Evolutionary conservation across 2,797 vertebrate genomes (phyloP).

Genomic region (Pelodytes ibericus): DNA sequence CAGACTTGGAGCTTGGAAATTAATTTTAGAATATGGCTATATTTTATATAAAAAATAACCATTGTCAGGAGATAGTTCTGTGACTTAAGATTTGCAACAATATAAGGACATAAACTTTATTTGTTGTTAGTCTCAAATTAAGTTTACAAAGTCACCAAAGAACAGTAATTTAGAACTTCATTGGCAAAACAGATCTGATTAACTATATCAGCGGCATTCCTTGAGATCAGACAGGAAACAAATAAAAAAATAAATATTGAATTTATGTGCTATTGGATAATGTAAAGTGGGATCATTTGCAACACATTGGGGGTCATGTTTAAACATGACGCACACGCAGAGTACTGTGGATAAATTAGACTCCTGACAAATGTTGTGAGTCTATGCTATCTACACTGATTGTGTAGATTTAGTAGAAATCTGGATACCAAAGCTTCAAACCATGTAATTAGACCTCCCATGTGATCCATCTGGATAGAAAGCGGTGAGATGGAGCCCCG

Average conservation of each 20-base stretch:
- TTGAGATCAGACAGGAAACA: background rate
- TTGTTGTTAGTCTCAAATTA: background rate
- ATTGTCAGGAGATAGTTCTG: background rate
- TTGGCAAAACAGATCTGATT: background rate
- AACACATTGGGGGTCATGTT: too few relatives aligned
- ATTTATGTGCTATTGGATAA: background rate
- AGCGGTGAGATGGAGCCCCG: too few relatives aligned
- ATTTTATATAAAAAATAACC: background rate
- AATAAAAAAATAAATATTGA: background rate
- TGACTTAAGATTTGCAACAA: background rate
- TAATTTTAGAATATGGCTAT: too few relatives aligned
- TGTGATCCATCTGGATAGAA: too few relatives aligned
- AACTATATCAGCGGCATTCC: background rate
- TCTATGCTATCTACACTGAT: too few relatives aligned
- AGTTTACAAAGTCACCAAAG: slow-evolving; percentile 2
- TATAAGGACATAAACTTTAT: background rate
- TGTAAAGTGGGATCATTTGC: background rate
- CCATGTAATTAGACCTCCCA: too few relatives aligned
- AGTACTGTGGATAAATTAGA: too few relatives aligned
- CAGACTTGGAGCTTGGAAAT: too few relatives aligned
- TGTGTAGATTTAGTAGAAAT: too few relatives aligned
- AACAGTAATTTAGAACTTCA: background rate
- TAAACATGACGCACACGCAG: too few relatives aligned
- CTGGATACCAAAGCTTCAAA: too few relatives aligned
- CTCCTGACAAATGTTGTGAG: too few relatives aligned